A percentile compares a stretch with the other conserved stretches of the same genome.
phyloP scores from a whole-genome alignment of 2,888 invertebrate species.

The Pollenia labialis region DNA sequence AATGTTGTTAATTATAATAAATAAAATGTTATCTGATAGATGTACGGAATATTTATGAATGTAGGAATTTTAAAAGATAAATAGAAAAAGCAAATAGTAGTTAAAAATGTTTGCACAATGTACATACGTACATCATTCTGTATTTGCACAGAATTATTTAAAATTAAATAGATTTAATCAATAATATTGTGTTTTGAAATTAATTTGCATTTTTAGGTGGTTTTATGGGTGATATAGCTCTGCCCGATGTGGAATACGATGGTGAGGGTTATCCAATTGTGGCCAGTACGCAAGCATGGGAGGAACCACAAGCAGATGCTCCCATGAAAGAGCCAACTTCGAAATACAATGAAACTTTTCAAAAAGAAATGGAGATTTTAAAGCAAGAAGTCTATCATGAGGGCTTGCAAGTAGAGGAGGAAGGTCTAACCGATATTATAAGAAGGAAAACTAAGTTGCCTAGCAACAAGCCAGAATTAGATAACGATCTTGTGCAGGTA shows the following conservation, averaged over 20 bases:
- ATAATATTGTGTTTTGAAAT: conserved; percentile 26
- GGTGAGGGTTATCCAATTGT: conserved; percentile 82
- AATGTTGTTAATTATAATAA: conserved; percentile 36
- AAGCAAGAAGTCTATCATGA: conserved; percentile 92
- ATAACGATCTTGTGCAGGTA: conserved; percentile 66
- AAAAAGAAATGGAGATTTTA: conserved; percentile 92
- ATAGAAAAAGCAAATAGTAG: neutral
- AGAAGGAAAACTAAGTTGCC: conserved; percentile 89
- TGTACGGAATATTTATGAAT: neutral
- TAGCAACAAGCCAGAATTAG: conserved; percentile 84
- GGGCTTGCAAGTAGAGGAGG: conserved; percentile 93
- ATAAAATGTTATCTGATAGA: conserved; percentile 10
- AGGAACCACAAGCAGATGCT: conserved; percentile 74
- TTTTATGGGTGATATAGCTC: conserved; percentile 93
- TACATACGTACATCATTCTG: neutral
- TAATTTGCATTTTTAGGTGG: conserved; percentile 87
- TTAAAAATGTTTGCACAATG: no score
- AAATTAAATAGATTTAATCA: neutral
- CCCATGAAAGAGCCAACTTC: conserved; percentile 68
- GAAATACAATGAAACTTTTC: conserved; percentile 87
- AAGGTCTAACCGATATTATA: conserved; percentile 90
- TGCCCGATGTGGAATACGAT: conserved; percentile 85
- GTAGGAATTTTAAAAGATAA: neutral
- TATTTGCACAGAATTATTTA: neutral
- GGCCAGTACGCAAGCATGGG: conserved; percentile 72